phyloP scores from a whole-genome alignment of 2,113 vertebrate genomes.

The Ailurus styani region DNA sequence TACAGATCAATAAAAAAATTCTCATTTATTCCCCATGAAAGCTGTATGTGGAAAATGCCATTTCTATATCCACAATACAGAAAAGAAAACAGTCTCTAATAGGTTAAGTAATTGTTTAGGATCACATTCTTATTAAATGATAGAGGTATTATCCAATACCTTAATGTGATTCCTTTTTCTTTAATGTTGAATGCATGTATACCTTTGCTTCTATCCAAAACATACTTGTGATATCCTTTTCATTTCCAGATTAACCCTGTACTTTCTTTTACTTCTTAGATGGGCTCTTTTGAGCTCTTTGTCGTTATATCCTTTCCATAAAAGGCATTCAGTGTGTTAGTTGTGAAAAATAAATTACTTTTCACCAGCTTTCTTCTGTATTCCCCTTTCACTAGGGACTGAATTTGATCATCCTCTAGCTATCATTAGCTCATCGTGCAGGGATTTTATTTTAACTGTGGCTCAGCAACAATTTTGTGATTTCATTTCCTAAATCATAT shows the following conservation, averaged over 20 bases:
- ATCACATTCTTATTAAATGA: neutral
- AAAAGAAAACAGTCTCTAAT: neutral
- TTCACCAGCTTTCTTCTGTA: neutral
- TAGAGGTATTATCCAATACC: neutral
- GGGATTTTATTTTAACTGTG: neutral
- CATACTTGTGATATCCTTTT: neutral
- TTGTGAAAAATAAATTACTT: slow-evolving; percentile 8
- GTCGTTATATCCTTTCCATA: neutral
- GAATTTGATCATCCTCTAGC: neutral
- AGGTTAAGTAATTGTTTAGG: neutral
- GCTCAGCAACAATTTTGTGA: neutral
- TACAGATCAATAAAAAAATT: neutral
- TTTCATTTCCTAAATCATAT: neutral
- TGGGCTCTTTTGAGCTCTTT: neutral
- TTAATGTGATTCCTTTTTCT: neutral
- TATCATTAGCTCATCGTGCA: neutral
- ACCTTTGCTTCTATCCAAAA: neutral
- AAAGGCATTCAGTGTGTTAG: neutral
- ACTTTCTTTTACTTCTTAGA: neutral
- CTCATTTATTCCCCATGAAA: neutral
- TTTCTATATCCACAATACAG: neutral
- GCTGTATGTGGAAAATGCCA: neutral
- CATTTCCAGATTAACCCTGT: neutral
- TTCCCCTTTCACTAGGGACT: neutral
- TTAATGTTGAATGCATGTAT: neutral